Conservation (phyloP, 2,888 invertebrate genomes). For the Shargacucullia verbasci region DNA sequence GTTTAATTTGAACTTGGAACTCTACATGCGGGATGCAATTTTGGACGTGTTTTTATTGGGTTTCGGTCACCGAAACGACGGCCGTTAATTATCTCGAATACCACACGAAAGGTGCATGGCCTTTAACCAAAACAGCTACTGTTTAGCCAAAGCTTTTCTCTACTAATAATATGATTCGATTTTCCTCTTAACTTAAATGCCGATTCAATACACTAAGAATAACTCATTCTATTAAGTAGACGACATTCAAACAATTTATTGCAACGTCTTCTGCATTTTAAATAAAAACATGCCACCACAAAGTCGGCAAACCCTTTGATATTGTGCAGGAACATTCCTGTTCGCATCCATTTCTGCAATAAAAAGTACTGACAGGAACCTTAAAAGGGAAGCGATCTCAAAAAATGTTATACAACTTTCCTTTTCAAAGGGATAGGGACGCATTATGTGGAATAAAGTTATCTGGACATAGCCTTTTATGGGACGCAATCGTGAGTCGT, state of each 20-base stretch:
- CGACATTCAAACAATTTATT: constrained; percentile 41
- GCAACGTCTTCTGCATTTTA: constrained; percentile 45
- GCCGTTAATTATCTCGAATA: constrained; percentile 76
- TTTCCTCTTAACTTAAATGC: constrained; percentile 26
- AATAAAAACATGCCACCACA: constrained; percentile 70
- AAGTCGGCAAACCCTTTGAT: constrained; percentile 78
- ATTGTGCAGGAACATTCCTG: constrained; percentile 64
- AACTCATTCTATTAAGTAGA: constrained; percentile 30
- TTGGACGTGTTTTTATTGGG: constrained; percentile 77
- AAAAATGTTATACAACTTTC: constrained; percentile 86
- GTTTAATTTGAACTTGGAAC: constrained; percentile 82
- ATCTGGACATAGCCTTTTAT: constrained; percentile 87
- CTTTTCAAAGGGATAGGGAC: constrained; percentile 84
- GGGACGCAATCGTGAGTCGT: constrained; percentile 74
- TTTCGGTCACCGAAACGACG: constrained; percentile 66
- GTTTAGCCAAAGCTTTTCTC: constrained; percentile 14
- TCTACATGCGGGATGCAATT: constrained; percentile 75
- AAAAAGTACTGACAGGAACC: constrained; percentile 75
- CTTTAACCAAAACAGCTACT: constrained; percentile 62
- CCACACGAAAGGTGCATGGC: constrained; percentile 70
- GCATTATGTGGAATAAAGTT: constrained; percentile 86
- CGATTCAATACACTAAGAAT: constrained; percentile 17
- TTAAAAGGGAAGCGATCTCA: constrained; percentile 81
- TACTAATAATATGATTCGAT: constrained; percentile 1
- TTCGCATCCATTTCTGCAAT: constrained; percentile 75